phyloP scores from a whole-genome alignment of 2,888 invertebrate genomes.

The Drosophila nigricruria region DNA sequence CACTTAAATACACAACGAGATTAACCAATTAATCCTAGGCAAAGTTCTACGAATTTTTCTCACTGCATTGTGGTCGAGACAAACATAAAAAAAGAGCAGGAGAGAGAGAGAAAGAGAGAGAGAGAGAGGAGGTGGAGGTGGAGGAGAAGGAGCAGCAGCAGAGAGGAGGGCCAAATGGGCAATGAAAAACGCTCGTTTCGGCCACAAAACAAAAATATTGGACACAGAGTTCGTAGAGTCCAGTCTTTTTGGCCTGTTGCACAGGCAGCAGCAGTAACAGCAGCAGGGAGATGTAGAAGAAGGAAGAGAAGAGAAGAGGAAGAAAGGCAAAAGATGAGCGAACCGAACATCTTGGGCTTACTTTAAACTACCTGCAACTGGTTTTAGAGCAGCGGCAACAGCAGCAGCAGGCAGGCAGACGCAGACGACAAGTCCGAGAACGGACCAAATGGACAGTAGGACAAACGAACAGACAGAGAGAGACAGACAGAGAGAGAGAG shows the following conservation, averaged over 20 bases:
- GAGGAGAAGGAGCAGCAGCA: neutral
- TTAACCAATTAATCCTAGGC: constrained; percentile 74
- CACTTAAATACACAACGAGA: constrained; percentile 50
- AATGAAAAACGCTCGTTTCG: constrained; percentile 44
- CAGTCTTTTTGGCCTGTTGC: constrained; percentile 40
- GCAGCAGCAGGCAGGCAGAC: constrained; percentile 47
- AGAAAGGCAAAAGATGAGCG: constrained; percentile 60
- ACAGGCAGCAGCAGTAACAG: constrained; percentile 26
- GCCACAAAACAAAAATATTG: constrained; percentile 54
- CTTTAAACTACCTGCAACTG: constrained; percentile 84
- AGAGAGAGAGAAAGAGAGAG: neutral
- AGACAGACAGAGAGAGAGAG: neutral
- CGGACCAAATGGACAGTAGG: constrained; percentile 40
- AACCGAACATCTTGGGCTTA: constrained; percentile 70
- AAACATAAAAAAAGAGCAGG: constrained; percentile 28
- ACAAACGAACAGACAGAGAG: constrained; percentile 15
- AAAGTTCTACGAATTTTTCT: constrained; percentile 74
- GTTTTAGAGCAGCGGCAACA: constrained; percentile 59
- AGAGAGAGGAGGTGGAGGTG: neutral
- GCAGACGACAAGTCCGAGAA: constrained; percentile 64
- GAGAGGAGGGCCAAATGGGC: constrained; percentile 25
- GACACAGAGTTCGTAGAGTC: constrained; percentile 44
- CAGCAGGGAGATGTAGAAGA: constrained; percentile 9
- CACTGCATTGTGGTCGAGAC: constrained; percentile 64
- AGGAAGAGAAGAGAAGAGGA: constrained; percentile 24